Evolutionary conservation across 2,797 vertebrate genomes (phyloP), one percentile per base, ranked within the genome.

Genomic region (Lycodopsis pacificus): DNA sequence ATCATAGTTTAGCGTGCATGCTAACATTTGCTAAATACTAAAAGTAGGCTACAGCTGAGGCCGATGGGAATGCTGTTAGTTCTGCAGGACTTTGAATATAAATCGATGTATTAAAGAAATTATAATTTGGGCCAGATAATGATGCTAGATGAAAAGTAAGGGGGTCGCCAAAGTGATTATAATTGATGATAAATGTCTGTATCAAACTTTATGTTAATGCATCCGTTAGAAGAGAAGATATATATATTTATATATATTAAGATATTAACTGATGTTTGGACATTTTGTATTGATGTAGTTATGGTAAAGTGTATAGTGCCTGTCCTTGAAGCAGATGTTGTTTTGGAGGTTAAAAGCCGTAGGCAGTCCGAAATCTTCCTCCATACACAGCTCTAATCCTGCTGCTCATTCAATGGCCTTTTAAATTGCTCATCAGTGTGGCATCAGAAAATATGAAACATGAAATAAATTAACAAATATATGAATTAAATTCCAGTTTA

Each of bases 401-500:
- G 38, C 25, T 61, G 44, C 51, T 73, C 49, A 53, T 53, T 71
- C 32, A 71, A 3, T 7, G 7, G 12, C 17, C 5, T 36, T 44
- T 62, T 38, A 48, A 70, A 64, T 34, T 7, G 58, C 38, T 30
- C 19, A 4, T 25, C 44, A 65, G 20, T 2, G 22, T 48, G 22
- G 27, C 19, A 36, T 56, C 56, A 59, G 27, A 42, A 71, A 67
- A 68, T 22, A 57, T 56, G 40, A 74, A 74, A 10, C 27, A 62
- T 25, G 9, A 54, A 63, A 65, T 25, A 76, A 68, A 75, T 82
- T 8, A 70, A 79, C 65, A 84, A 82, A 89, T 72, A 71, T 30
- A 68, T 81, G 83, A 83, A 87, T 87, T 89, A 7, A 86, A 80
- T 65, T 79, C 40, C 34, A 74, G 46, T 89, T 86, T 78, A 76